These are phyloP conservation scores for Lucilia sericata DNA, from an alignment of 1,140 invertebrate species.

Conservation along the genomic window DNA sequence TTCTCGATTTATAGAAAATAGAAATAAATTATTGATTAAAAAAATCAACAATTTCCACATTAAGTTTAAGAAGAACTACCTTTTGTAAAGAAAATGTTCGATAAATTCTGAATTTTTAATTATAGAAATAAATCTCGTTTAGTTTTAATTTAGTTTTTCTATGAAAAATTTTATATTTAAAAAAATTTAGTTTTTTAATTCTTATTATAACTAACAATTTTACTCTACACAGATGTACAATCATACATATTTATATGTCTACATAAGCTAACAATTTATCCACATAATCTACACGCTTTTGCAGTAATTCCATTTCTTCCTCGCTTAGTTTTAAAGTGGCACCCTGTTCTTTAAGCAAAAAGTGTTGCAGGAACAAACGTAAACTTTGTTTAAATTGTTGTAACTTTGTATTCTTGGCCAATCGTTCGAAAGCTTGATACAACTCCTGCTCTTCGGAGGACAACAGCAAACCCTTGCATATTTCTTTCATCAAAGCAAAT, in stretches of 20 bases:
- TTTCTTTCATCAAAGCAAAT: conserved; percentile 76
- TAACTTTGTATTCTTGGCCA: conserved; percentile 74
- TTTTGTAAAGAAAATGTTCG: too few species aligned
- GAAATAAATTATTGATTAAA: too few species aligned
- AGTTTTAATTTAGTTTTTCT: too few species aligned
- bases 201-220: background rate
- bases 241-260: conserved; percentile 60
- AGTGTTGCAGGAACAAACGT: conserved; percentile 81
- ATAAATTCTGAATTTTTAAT: too few species aligned
- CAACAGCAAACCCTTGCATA: conserved; percentile 76
- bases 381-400: conserved; percentile 79
- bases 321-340: conserved; percentile 66
- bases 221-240: too few species aligned
- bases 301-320: conserved; percentile 68
- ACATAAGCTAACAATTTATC: conserved; percentile 70
- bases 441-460: conserved; percentile 58
- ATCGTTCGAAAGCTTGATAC: conserved; percentile 71
- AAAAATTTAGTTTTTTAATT: too few species aligned
- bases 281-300: conserved; percentile 69
- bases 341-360: conserved; percentile 75
- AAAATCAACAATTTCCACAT: too few species aligned
- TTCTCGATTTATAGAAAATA: too few species aligned
- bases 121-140: too few species aligned
- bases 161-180: too few species aligned
- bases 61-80: too few species aligned